Base-by-base conservation (phyloP, 2,113 vertebrate species). In the Crotophaga sulcirostris region DNA sequence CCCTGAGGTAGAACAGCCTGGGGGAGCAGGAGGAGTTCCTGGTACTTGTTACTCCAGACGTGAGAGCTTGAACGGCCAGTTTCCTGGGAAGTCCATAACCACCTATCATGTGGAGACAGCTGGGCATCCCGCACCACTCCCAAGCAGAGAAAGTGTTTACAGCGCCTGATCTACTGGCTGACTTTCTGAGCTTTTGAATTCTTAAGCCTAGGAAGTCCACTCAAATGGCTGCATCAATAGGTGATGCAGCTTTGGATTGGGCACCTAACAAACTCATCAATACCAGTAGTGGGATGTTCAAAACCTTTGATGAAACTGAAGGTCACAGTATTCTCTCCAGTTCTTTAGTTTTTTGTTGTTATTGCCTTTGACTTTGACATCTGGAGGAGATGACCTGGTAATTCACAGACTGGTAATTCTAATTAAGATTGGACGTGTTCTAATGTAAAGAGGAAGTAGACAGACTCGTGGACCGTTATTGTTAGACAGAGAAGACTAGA, bases 201-300 rank as follows among this genome's bases (percentile, higher is more conserved):
- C 45, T 66, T 11, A 45, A n/a, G 44, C 26, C 34, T 44, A 34
- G 45, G 49, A 83, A 77, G 34, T 73, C 31, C 28, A 33, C 26
- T 83, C 26, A 62, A 8, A 49, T 49, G 23, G 17, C 13, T 56
- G 67, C 5, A 7, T 64, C 0, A 0, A 29, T 73, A 56, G 18
- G 25, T 33, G 58, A 76, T 60, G 21, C 49, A 76, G 68, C 68
- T 74, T 84, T 91, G 77, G 49, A 81, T 24, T 11, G 21, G 15
- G 10, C 38, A 63, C 16, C 31, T 82, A 16, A 16, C 10, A 47
- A 59, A 60, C 8, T 79, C 36, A 40, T 17, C 0, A 0, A 29
- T 51, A 36, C 18, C 6, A 5, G 15, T 23, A 66, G 18, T 64
- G 34, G 24, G 60, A 67, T 52, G 26, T 75, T 72, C 4, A 7